phyloP scores from a whole-genome alignment of 2,888 invertebrate genomes.

The Nemotelus nigrinus region DNA sequence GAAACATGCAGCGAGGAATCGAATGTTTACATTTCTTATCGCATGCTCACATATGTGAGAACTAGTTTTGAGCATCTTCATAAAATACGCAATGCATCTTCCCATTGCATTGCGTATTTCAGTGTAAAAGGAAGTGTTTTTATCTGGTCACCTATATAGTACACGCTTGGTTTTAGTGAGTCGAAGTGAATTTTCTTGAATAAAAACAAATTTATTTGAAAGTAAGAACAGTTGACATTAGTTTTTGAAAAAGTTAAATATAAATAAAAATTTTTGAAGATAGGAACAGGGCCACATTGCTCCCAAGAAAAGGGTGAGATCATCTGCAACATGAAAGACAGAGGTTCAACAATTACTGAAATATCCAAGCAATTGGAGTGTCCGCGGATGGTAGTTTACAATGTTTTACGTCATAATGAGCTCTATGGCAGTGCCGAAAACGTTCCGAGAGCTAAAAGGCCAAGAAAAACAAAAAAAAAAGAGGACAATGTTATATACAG shows the following conservation, averaged over 20 bases:
- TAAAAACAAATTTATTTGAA: too few relatives aligned
- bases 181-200: too few relatives aligned
- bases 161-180: slow-evolving; percentile 2
- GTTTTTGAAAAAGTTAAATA: too few relatives aligned
- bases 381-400: slow-evolving; percentile 1
- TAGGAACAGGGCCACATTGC: too few relatives aligned
- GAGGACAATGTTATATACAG: slow-evolving; percentile 3
- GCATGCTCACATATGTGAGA: too few relatives aligned
- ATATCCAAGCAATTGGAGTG: too few relatives aligned
- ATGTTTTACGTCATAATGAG: not conserved
- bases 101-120: not conserved
- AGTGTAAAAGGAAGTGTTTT: not conserved
- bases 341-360: too few relatives aligned
- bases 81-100: slow-evolving; percentile 2
- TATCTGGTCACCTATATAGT: not conserved
- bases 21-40: not conserved
- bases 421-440: slow-evolving; percentile 1
- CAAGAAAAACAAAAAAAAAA: not conserved
- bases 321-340: too few relatives aligned
- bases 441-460: not conserved
- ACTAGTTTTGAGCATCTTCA: too few relatives aligned
- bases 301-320: too few relatives aligned
- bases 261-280: too few relatives aligned
- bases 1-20: not conserved
- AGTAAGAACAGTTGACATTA: too few relatives aligned